Percentiles rank a stretch among this genome's conserved stretches.
phyloP scores from a whole-genome alignment of 2,797 vertebrate genomes.

The Menidia menidia region DNA sequence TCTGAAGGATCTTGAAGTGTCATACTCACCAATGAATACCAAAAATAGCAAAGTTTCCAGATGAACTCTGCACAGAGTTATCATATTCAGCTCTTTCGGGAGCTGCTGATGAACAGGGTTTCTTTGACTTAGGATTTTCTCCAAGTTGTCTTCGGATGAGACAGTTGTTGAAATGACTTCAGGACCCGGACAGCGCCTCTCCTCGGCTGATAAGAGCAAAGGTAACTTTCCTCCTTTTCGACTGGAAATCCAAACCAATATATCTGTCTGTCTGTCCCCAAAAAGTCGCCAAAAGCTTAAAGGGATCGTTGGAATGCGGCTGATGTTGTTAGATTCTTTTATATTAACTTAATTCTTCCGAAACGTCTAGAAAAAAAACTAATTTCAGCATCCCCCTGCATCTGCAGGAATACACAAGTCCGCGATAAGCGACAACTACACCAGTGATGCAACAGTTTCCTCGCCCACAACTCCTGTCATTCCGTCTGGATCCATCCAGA shows the following conservation, averaged over 20 bases:
- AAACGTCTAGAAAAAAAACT: background rate
- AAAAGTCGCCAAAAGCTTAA: background rate
- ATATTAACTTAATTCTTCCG: background rate
- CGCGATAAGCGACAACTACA: conserved; percentile 8
- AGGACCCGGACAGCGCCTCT: conserved; percentile 81
- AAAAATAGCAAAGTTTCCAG: conserved; percentile 67
- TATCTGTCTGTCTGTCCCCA: too few species aligned
- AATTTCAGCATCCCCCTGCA: conserved; percentile 34
- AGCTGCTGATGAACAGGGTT: conserved; percentile 44
- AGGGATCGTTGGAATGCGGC: background rate
- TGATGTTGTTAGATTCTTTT: background rate
- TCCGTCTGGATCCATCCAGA: conserved; percentile 34
- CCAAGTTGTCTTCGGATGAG: conserved; percentile 14
- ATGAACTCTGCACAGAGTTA: conserved; percentile 58
- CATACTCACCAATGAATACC: conserved; percentile 76
- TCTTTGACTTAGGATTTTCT: conserved; percentile 29
- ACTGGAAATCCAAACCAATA: conserved; percentile 11
- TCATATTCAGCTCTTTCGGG: conserved; percentile 70
- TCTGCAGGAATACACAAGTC: conserved; percentile 15
- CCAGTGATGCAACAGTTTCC: conserved; percentile 20
- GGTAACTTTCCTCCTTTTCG: conserved; percentile 27
- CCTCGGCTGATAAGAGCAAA: conserved; percentile 19
- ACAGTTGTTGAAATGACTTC: conserved; percentile 43
- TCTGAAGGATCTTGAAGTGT: background rate
- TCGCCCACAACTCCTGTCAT: conserved; percentile 18